A percentile compares a stretch with the other conserved stretches of the same genome.
Conservation (phyloP, 2,113 vertebrate genomes). For the Alectura lathami region DNA sequence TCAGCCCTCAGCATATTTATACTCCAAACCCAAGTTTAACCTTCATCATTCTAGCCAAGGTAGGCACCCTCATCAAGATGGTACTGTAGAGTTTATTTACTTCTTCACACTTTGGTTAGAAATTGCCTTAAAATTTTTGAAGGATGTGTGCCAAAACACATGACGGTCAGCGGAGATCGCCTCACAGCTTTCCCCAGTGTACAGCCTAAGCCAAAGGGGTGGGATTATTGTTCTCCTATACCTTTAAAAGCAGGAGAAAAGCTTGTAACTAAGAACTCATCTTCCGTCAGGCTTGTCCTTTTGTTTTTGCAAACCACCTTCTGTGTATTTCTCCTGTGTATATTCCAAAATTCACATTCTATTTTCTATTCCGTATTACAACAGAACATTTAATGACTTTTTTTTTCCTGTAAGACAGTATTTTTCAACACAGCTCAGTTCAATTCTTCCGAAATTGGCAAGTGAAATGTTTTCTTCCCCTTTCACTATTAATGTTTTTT, state of each 20-base stretch:
- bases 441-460: not conserved
- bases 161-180: not conserved
- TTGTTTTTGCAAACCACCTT: not conserved
- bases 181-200: not conserved
- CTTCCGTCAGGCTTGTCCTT: not conserved
- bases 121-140: not conserved
- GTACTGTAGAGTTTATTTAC: not conserved
- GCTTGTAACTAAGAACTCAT: not conserved
- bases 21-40: not conserved
- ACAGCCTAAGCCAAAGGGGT: not conserved
- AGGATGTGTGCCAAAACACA: not conserved
- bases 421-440: not conserved
- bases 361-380: not conserved
- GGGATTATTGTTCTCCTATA: not conserved
- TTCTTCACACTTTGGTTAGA: not conserved
- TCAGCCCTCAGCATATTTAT: not conserved
- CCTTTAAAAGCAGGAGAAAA: not conserved
- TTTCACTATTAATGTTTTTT: not conserved
- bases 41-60: not conserved
- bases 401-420: not conserved
- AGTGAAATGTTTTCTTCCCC: not conserved
- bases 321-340: not conserved
- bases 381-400: not conserved
- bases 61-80: not conserved
- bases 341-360: not conserved